A percentile compares a stretch with the other conserved stretches of the same genome.
Evolutionary conservation across 2,888 invertebrate species (phyloP).

Genomic region (Polydrusus cervinus): DNA sequence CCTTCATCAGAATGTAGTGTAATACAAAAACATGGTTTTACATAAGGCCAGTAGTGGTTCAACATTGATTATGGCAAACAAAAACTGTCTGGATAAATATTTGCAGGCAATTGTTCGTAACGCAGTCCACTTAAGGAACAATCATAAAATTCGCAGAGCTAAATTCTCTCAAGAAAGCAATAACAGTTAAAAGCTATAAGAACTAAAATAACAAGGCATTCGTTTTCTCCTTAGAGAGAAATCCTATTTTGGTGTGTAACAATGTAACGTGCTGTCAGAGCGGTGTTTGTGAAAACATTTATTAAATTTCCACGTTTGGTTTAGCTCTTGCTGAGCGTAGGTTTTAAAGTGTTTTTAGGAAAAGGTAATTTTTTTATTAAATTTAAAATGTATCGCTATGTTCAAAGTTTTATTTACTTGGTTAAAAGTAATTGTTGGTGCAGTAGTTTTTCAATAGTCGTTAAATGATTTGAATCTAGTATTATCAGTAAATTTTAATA

Average conservation of each 20-base stretch:
- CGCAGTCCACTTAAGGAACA: constrained; percentile 31
- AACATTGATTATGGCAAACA: no score
- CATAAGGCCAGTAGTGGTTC: no score
- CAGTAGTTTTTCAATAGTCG: no score
- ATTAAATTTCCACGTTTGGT: constrained; percentile 58
- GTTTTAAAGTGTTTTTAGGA: neutral
- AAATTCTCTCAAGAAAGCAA: constrained; percentile 51
- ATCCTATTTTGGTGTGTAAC: constrained; percentile 50
- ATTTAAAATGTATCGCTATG: no score
- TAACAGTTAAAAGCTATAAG: constrained; percentile 49
- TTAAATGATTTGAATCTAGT: no score
- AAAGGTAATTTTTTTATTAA: no score
- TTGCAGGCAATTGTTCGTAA: constrained; percentile 16
- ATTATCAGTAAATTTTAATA: no score
- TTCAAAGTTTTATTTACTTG: no score
- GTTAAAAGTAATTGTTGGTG: no score
- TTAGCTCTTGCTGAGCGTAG: constrained; percentile 10
- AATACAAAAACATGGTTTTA: no score
- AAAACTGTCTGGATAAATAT: constrained; percentile 17
- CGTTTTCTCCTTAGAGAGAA: constrained; percentile 45
- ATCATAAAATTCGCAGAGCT: constrained; percentile 43
- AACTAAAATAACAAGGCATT: constrained; percentile 47
- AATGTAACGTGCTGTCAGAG: constrained; percentile 54
- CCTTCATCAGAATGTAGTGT: no score
- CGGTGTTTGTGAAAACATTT: constrained; percentile 57